Evolutionary conservation across 2,888 invertebrate genomes (phyloP).

Genomic region (Andrena praecox): DNA sequence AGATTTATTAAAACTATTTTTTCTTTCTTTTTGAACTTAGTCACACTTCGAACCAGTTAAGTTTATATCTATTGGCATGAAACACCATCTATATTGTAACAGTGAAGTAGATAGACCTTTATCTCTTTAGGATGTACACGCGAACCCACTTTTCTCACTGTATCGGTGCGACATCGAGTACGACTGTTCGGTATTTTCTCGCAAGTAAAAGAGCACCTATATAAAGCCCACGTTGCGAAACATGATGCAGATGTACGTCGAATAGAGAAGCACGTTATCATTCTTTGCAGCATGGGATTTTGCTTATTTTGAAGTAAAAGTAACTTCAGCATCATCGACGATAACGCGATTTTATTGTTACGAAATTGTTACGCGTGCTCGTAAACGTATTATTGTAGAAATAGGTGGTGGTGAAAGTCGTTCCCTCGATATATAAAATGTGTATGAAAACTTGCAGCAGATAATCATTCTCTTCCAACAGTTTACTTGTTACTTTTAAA

Average conservation of each 20-base stretch:
- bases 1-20: no score
- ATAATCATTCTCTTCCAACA: no score
- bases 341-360: slow-evolving; percentile 19
- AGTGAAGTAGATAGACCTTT: slow-evolving; percentile 61
- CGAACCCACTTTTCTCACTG: slow-evolving; percentile 59
- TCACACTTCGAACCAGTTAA: background rate
- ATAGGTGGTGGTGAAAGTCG: background rate
- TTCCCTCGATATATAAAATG: background rate
- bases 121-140: slow-evolving; percentile 57
- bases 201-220: slow-evolving; percentile 47
- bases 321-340: slow-evolving; percentile 37
- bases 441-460: background rate
- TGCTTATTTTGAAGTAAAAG: slow-evolving; percentile 57
- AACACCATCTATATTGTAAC: slow-evolving; percentile 10
- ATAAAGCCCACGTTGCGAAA: slow-evolving; percentile 48
- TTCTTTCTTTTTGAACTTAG: no score
- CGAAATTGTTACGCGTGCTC: background rate
- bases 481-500: no score
- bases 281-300: slow-evolving; percentile 56
- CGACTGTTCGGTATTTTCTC: slow-evolving; percentile 63
- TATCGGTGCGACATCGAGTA: slow-evolving; percentile 54
- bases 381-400: background rate
- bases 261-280: slow-evolving; percentile 57
- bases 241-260: slow-evolving; percentile 47
- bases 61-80: background rate